These are phyloP conservation scores for Galagoides demidoff DNA, from an alignment of 2,797 vertebrate genomes.

Conservation along the genomic window DNA sequence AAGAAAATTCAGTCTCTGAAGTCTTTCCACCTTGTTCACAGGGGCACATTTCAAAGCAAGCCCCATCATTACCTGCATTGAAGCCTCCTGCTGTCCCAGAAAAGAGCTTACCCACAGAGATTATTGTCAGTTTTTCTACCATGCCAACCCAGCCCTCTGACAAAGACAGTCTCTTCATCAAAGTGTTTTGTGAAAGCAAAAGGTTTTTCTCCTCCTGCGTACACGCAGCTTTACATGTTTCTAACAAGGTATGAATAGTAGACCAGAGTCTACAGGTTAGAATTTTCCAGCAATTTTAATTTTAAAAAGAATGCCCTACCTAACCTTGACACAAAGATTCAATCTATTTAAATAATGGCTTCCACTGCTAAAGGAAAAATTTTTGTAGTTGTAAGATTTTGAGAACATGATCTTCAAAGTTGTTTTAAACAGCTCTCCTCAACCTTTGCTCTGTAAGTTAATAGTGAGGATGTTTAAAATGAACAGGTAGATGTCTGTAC, in stretches of 20 bases:
- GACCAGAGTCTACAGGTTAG: conserved; percentile 16
- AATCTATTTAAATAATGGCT: conserved; percentile 28
- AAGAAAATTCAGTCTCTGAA: conserved; percentile 66
- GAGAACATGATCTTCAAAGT: background rate
- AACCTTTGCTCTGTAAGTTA: background rate
- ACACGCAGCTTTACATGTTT: background rate
- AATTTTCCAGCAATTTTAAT: conserved; percentile 8
- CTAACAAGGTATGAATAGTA: conserved; percentile 42
- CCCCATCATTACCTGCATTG: conserved; percentile 56
- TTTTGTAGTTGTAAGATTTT: background rate
- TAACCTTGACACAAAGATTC: conserved; percentile 2
- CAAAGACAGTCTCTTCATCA: conserved; percentile 62
- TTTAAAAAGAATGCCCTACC: conserved; percentile 30
- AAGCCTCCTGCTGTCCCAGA: conserved; percentile 73
- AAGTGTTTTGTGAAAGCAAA: conserved; percentile 60
- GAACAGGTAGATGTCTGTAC: background rate
- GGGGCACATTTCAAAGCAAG: conserved; percentile 70
- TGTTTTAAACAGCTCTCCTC: conserved; percentile 15
- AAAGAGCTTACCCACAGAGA: conserved; percentile 55
- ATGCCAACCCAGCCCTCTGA: conserved; percentile 34
- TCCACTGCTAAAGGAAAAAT: background rate
- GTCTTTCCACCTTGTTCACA: conserved; percentile 57
- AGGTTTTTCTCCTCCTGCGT: conserved; percentile 35
- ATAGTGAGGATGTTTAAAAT: background rate
- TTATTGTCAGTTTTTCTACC: conserved; percentile 37